Evolutionary conservation across 92 coral and sea anemone genomes (phyloP), one percentile per base, ranked within the genome.

Genomic region (Siderastrea siderea): DNA sequence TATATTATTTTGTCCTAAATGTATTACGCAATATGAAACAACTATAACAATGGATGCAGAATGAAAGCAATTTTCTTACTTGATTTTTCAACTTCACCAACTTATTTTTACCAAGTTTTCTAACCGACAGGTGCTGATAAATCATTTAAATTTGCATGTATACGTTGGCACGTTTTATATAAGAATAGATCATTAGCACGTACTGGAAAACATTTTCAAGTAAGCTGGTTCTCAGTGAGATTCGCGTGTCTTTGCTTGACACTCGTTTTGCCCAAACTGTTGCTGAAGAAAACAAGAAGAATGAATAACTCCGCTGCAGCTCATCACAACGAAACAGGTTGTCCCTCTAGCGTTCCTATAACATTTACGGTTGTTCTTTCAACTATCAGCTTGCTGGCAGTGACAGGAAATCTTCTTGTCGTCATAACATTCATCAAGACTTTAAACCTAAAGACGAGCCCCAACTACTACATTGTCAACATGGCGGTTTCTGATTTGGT

Each of bases 371-470:
- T 26, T 26, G 38, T 26, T 26, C 38, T 26, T 26, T 26, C 38
- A 26, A 26, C 38, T 26, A 26, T 26, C 38, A 26, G 38, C 38
- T 26, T 26, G 38, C 0, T 26, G 38, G 38, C 83, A 61, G 3
- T 62, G 2, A 38, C 60, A 8, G 83, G 83, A 47, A 79, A 79
- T 47, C 16, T 62, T 47, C 72, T 79, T 17, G 55, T 79, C 5
- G 50, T 79, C 6, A 0, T 49, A 79, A 19, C 83, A 3, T 79
- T 79, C 26, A n/a, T 79, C 57, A 79, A 64, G 59, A 79, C 46
- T 47, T 1, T 6, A 43, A 50, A 65, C 83, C 52, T 79, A 10
- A 79, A 63, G 50, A 79, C 9, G 48, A 47, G 17, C 63, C 71
- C 7, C 38, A 26, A 26, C 38, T 26, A 26, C 38, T 26, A 26